Evolutionary conservation across 53 echinoderm and acorn worm genomes (phyloP).

Genomic region (Pentamera pediparva): DNA sequence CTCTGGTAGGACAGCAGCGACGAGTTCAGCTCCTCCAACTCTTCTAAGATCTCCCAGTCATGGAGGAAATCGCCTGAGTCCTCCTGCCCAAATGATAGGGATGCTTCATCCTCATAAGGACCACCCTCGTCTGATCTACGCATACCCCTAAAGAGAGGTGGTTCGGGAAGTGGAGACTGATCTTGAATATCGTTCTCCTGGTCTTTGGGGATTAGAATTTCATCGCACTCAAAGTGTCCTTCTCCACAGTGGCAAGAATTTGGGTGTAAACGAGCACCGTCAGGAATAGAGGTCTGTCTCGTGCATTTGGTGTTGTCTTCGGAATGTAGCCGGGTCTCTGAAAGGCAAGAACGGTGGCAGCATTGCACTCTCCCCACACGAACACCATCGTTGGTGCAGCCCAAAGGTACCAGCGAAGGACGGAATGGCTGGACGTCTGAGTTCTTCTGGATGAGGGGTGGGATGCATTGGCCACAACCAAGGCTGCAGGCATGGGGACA

Average conservation of each 20-base stretch:
- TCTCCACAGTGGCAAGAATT: background rate
- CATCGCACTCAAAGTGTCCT: background rate
- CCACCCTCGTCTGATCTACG: background rate
- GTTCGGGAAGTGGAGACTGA: background rate
- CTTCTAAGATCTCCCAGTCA: conserved; percentile 15
- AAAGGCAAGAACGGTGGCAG: conserved; percentile 14
- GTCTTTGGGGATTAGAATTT: background rate
- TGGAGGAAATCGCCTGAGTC: background rate
- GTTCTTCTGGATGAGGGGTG: too few species aligned
- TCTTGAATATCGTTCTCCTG: background rate
- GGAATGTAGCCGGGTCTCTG: conserved; percentile 4
- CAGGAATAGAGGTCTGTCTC: background rate
- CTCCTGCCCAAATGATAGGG: background rate
- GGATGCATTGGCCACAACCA: too few species aligned
- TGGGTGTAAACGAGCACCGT: background rate
- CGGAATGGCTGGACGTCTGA: too few species aligned
- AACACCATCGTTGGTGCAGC: too few species aligned
- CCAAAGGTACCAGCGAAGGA: too few species aligned
- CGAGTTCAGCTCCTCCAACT: conserved; percentile 1
- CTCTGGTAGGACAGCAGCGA: background rate
- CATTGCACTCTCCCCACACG: conserved; percentile 18
- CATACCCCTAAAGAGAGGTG: background rate
- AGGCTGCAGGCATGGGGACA: too few species aligned
- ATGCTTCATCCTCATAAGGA: background rate
- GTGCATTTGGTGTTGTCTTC: background rate